Percentiles rank a stretch among this genome's conserved stretches.
Evolutionary conservation across 2,797 vertebrate species (phyloP).

Genomic region (Mareca strepera): DNA sequence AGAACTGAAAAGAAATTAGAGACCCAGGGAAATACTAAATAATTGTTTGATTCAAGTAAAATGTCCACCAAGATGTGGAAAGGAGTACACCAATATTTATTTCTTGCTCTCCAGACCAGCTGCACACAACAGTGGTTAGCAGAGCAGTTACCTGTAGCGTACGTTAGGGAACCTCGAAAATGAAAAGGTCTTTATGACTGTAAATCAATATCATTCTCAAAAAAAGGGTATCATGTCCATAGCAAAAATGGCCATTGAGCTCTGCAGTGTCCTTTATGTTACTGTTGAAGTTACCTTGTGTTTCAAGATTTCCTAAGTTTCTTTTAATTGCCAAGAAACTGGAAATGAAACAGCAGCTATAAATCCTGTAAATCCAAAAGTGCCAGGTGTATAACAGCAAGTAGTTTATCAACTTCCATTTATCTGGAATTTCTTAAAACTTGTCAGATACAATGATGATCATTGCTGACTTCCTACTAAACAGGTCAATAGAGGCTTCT

Average conservation of each 20-base stretch:
- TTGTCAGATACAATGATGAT: conserved; percentile 38
- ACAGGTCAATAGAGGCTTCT: conserved; percentile 45
- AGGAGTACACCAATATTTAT: neutral
- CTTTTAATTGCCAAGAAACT: conserved; percentile 12
- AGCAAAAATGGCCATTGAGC: neutral
- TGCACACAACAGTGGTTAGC: neutral
- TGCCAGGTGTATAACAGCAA: conserved; percentile 3
- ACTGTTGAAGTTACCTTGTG: neutral
- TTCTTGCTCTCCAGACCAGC: neutral
- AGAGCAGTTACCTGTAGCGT: neutral
- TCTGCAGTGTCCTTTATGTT: neutral
- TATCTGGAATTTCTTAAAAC: conserved; percentile 35
- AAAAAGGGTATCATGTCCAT: neutral
- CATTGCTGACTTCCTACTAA: conserved; percentile 34
- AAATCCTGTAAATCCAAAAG: conserved; percentile 29
- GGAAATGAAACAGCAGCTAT: neutral
- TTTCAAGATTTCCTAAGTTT: conserved; percentile 3
- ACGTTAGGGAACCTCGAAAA: neutral
- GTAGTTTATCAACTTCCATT: conserved; percentile 15
- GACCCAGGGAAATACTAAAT: neutral
- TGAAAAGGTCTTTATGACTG: neutral
- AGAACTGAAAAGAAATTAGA: neutral
- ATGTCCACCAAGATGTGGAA: neutral
- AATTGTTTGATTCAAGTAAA: neutral
- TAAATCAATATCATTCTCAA: neutral